Evolutionary conservation across 2,113 vertebrate species (phyloP), one percentile per base, ranked within the genome.

Genomic region (Istiophorus platypterus): DNA sequence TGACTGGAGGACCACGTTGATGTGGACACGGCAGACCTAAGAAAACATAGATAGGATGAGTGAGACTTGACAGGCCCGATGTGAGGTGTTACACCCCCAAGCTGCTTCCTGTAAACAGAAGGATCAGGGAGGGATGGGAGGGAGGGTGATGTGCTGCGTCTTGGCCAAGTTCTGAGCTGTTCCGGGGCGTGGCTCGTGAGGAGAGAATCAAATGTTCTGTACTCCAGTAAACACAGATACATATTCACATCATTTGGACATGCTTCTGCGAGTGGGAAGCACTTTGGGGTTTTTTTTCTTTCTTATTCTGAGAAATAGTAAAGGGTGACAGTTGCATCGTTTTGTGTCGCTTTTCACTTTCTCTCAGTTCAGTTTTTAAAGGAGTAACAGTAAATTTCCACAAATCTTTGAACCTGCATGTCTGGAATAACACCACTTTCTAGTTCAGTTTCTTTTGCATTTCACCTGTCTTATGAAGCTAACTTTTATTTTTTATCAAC

Each of bases 21-120:
- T 41, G 88, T 76, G 85, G 88, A 63, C 84, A 3, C 59, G 87
- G 62, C 10, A 86, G 80, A 92, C 93, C 92, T 93, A 82, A 88
- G 90, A 78, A 90, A 47, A 90, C 88, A 93, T 82, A 93, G 66
- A 92, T 82, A 69, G 81, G 81, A 90, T 78, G 73, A 82, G 82
- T 92, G 90, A 92, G 87, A 82, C 37, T 71, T 79, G 37, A 66
- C 72, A 42, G 69, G 66, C 87, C 58, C 52, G 74, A 71, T 42
- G 56, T 24, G 12, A 59, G 59, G 69, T 18, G 66, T 31, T 26
- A 15, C 34, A 39, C 2, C 26, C 0, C 31, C 7, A 37, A 52
- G 80, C 69, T 57, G 68, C 62, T 78, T 73, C 68, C 70, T 80
- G 80, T 85, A 73, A 89, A 85, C 84, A 86, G 72, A 70, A 70